A percentile compares a stretch with the other conserved stretches of the same genome.
Evolutionary conservation across 2,888 invertebrate genomes (phyloP).

Genomic region (Watsonalla binaria): DNA sequence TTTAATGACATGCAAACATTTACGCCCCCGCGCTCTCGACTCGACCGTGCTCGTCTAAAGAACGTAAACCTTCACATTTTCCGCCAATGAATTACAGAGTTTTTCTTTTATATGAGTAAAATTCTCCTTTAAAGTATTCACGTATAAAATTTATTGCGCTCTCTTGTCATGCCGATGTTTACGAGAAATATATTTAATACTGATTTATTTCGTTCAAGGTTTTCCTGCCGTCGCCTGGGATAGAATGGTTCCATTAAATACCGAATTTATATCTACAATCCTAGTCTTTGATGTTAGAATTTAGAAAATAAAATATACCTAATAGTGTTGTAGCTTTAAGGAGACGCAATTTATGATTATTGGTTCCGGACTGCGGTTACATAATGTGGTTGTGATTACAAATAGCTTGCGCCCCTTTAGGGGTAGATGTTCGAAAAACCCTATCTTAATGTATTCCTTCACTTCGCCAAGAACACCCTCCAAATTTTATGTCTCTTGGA

Average conservation of each 20-base stretch:
- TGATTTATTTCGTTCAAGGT: neutral
- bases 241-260: neutral
- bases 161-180: neutral
- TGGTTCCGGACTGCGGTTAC: too few species aligned
- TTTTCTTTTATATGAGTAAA: neutral
- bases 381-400: too few species aligned
- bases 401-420: too few species aligned
- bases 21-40: constrained; percentile 2
- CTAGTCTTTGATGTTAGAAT: neutral
- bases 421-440: too few species aligned
- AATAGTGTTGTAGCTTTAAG: too few species aligned
- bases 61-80: neutral
- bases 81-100: constrained; percentile 1
- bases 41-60: neutral
- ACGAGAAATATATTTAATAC: neutral
- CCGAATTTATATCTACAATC: neutral
- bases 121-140: neutral
- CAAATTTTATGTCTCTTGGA: too few species aligned
- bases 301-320: neutral
- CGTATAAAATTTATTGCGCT: neutral
- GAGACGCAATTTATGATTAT: too few species aligned
- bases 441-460: too few species aligned
- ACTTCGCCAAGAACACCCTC: too few species aligned
- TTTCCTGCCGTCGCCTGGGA: neutral
- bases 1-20: constrained; percentile 21